Evolutionary conservation across 2,113 vertebrate species (phyloP), one percentile per base, ranked within the genome.

Genomic region (Catharus minimus): DNA sequence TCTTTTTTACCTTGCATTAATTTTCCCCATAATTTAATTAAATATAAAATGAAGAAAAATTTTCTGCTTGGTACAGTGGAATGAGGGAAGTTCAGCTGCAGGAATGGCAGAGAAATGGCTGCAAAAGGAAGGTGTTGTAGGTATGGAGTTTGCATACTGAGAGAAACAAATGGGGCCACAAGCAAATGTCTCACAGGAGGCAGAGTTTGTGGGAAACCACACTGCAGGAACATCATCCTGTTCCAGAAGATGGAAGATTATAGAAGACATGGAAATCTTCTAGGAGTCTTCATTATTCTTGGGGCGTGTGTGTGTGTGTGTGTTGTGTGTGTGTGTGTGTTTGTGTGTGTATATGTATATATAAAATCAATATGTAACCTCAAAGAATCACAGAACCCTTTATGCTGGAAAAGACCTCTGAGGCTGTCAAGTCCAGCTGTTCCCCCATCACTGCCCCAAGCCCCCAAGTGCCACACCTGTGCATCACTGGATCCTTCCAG

Each of bases 1-100:
- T 66, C 32, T 81, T 84, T 83, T 84, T 56, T 56, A 39, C 13
- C 38, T 75, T 75, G 41, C 39, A 72, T 87, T 87, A 67, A 82
- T 87, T 84, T 72, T 56, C 79, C 61, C 62, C 32, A 26, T 64
- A 67, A 91, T 75, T 71, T 50, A 71, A 92, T 77, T 84, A 62
- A 80, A 67, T 58, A n/a, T 11, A 60, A 92, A 78, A 68, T 20
- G 53, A 17, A 44, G 49, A 26, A 78, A 61, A 75, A 9, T 2
- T 2, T 26, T 30, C 20, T 61, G 21, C 28, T 38, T 56, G 33
- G 20, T 68, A 10, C 17, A 27, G 18, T 24, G 55, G 55, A 61
- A 73, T 32, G 62, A 43, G 38, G 44, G 18, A 49, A 72, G 15
- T 26, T 92, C 62, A 82, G 14, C 1, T 82, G 60, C 46, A 46